Base-by-base conservation (phyloP, 1,140 invertebrate species). In the Contarinia nasturtii region DNA sequence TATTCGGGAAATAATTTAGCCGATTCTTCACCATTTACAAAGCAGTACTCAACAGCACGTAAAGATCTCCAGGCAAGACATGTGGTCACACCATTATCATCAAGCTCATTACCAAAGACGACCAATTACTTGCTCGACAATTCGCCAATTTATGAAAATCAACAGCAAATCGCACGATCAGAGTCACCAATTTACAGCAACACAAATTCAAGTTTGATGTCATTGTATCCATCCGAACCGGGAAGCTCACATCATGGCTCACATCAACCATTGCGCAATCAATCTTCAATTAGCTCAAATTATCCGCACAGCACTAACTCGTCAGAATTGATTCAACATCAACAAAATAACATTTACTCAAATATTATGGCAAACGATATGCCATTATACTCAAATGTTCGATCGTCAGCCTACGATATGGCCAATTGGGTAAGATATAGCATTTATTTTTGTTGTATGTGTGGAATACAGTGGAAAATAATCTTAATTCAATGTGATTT, bases 371-470 rank as follows among this genome's bases (percentile, higher is more conserved):
- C 43, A 2, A n/a, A 36, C 7, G 20, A 22, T 2, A 38, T 11
- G 8, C 12, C 33, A 44, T 19, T 17, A 7, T 49, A 49, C 17
- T 33, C 34, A 34, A 44, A 49, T 49, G 20, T 49, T 10, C 14
- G 42, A 22, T 14, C 21, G 8, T 45, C 65, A 65, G 44, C 68
- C 59, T 50, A 66, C 69, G 8, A 72, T 67, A 38, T 61, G 67
- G 12, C 65, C 55, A 46, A 66, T 51, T 44, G 14, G 21, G 18
- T 19, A 17, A 2, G 21, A 10, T 12, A 8, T 44, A n/a, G n/a
- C n/a, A n/a, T n/a, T n/a, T n/a, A n/a, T n/a, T n/a, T n/a, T n/a
- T n/a, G n/a, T n/a, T n/a, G n/a, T n/a, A n/a, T n/a, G n/a, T n/a
- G n/a, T n/a, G n/a, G n/a, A n/a, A n/a, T n/a, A 14, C 14, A 14